phyloP scores from a whole-genome alignment of 64 coral and sea anemone species.

The Catalaphyllia jardinei region DNA sequence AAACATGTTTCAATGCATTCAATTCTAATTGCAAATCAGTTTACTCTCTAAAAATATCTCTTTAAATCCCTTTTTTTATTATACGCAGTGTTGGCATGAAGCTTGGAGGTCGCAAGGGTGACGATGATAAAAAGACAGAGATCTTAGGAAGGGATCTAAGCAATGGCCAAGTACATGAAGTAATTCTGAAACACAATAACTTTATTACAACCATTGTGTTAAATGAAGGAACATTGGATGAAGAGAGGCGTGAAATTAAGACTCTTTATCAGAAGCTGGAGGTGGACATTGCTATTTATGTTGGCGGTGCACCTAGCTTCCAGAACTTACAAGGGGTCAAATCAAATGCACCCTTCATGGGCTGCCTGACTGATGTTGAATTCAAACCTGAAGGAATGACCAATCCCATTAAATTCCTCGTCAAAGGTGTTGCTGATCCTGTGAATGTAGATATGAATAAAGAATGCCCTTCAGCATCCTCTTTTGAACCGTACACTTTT shows the following conservation, averaged over 20 bases:
- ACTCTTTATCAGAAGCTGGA: slow-evolving; percentile 32
- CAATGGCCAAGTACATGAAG: slow-evolving; percentile 18
- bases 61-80: neutral
- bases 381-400: neutral
- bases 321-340: slow-evolving; percentile 10
- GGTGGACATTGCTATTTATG: slow-evolving; percentile 27
- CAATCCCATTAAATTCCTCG: neutral
- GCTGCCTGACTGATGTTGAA: slow-evolving; percentile 21
- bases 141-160: slow-evolving; percentile 39
- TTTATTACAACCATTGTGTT: slow-evolving; percentile 5
- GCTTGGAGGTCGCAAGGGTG: neutral
- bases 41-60: no score
- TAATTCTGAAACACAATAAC: neutral
- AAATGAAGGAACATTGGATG: neutral
- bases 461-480: neutral
- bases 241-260: slow-evolving; percentile 12
- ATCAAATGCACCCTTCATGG: slow-evolving; percentile 43
- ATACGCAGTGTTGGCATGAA: slow-evolving; percentile 22
- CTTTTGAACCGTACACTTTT: slow-evolving; percentile 37
- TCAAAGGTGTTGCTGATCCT: neutral
- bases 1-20: no score
- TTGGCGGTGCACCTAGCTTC: slow-evolving; percentile 53
- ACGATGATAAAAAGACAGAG: neutral
- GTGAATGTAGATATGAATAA: slow-evolving; percentile 23
- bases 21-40: no score